A percentile compares a stretch with the other conserved stretches of the same genome.
phyloP scores from a whole-genome alignment of 2,888 invertebrate species.

The Nomada ruficornis region DNA sequence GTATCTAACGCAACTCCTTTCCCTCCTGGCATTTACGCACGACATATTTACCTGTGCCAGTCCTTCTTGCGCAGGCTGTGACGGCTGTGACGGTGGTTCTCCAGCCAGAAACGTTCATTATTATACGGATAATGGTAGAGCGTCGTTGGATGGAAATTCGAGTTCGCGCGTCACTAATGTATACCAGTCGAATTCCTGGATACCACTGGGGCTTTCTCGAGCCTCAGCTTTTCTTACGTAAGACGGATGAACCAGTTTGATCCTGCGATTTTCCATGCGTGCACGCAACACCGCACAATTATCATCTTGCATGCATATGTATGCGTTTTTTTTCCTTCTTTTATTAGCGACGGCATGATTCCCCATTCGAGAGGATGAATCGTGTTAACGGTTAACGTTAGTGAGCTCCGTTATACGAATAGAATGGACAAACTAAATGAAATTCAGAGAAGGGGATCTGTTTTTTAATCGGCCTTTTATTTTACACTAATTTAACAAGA shows the following conservation, averaged over 20 bases:
- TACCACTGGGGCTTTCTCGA: background rate
- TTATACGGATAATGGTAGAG: background rate
- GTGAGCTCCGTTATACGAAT: too few relatives aligned
- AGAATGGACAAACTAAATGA: too few relatives aligned
- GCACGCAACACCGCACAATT: background rate
- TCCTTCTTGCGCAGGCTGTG: slow-evolving; percentile 19
- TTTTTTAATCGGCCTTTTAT: background rate
- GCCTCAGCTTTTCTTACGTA: background rate
- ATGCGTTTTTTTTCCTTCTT: background rate
- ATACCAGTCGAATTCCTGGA: background rate
- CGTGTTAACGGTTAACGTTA: too few relatives aligned
- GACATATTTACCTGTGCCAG: slow-evolving; percentile 34
- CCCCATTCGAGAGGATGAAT: too few relatives aligned
- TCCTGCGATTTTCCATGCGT: background rate
- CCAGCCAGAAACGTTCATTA: background rate
- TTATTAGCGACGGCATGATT: background rate
- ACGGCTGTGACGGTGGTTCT: background rate
- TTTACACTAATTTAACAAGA: background rate
- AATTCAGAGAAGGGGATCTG: too few relatives aligned
- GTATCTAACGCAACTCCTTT: slow-evolving; percentile 33
- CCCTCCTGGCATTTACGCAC: slow-evolving; percentile 50
- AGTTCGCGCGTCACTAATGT: slow-evolving; percentile 16
- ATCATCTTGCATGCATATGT: background rate
- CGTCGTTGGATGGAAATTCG: background rate
- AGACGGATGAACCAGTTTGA: background rate